phyloP scores from a whole-genome alignment of 2,888 invertebrate genomes.

The Nomada ferruginata region DNA sequence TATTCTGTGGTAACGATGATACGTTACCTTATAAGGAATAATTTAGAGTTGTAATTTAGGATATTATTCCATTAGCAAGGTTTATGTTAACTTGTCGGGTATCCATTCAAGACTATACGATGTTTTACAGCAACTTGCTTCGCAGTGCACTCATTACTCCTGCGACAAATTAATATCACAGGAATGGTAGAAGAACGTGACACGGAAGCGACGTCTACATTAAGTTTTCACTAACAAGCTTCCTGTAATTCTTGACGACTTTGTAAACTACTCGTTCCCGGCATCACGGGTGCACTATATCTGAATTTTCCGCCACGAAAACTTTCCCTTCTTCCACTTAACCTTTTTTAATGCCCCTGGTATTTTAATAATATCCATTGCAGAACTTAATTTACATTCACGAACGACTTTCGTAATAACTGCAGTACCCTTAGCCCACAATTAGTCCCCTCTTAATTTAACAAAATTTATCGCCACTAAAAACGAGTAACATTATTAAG shows the following conservation, averaged over 20 bases:
- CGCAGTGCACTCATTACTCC: neutral
- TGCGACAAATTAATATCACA: slow-evolving; percentile 10
- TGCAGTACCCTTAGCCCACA: too few species aligned
- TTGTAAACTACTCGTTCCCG: neutral
- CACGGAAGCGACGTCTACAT: neutral
- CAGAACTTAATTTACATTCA: too few species aligned
- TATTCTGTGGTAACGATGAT: too few species aligned
- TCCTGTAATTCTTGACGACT: slow-evolving; percentile 8
- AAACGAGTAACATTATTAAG: too few species aligned
- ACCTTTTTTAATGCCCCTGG: too few species aligned
- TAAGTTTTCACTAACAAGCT: slow-evolving; percentile 25
- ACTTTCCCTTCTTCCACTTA: neutral
- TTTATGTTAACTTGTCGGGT: neutral
- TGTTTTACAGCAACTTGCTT: neutral
- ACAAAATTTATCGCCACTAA: too few species aligned
- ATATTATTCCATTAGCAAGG: too few species aligned
- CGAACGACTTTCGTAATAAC: too few species aligned
- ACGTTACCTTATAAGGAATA: too few species aligned
- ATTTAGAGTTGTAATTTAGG: too few species aligned
- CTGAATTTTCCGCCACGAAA: neutral
- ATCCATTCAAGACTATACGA: neutral
- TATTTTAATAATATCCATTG: too few species aligned
- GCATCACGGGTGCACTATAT: neutral
- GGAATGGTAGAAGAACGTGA: neutral
- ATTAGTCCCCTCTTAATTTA: too few species aligned